These are phyloP conservation scores for Forbesichthys papilliferus DNA, from an alignment of 2,113 vertebrate genomes.

Conservation along the genomic window DNA sequence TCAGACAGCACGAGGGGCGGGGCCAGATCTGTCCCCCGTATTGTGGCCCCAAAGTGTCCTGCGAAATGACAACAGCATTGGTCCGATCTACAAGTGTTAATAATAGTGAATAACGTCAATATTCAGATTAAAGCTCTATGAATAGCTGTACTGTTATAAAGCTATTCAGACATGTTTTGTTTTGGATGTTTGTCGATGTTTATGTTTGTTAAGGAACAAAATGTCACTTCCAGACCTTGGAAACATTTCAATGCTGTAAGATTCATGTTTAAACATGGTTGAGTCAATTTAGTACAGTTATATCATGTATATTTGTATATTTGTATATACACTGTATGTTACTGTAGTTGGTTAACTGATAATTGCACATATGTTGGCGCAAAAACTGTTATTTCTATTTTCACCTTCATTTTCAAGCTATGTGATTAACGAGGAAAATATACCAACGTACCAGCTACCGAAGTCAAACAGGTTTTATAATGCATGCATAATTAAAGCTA, in stretches of 20 bases:
- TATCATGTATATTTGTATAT: not conserved
- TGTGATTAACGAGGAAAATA: constrained; percentile 53
- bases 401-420: constrained; percentile 40
- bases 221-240: too few relatives aligned
- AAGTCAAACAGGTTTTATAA: constrained; percentile 74
- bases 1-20: constrained; percentile 64
- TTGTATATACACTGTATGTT: not conserved
- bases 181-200: not conserved
- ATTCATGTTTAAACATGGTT: too few relatives aligned
- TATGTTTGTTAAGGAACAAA: too few relatives aligned
- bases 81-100: not conserved
- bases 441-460: constrained; percentile 31
- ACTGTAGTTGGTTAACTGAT: not conserved
- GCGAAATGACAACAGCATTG: constrained; percentile 14
- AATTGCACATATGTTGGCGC: constrained; percentile 20
- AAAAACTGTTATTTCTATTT: constrained; percentile 15
- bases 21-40: constrained; percentile 46
- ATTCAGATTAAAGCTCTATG: not conserved
- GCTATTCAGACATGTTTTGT: not conserved
- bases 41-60: constrained; percentile 38
- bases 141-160: constrained; percentile 1
- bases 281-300: too few relatives aligned
- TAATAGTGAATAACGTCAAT: not conserved
- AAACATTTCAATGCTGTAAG: too few relatives aligned
- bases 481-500: constrained; percentile 77